These are phyloP conservation scores for Coregonus sp. DNA, from an alignment of 2,797 vertebrate species.

Conservation along the genomic window DNA sequence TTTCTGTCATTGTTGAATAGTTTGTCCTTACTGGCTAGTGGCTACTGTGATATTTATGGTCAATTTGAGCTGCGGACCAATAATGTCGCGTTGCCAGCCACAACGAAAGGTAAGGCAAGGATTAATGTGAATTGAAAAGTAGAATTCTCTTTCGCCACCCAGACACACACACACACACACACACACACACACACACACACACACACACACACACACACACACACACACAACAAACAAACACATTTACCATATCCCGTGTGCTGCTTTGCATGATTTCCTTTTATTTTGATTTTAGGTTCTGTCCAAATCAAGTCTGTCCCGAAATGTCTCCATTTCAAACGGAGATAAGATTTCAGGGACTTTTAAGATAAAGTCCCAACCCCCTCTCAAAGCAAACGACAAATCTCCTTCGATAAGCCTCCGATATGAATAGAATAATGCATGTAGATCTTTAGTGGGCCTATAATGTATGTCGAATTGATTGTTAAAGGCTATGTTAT, in stretches of 20 bases:
- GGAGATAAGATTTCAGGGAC: not conserved
- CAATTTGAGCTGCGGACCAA: too few species aligned
- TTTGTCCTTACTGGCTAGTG: too few species aligned
- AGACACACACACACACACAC: constrained; percentile 23
- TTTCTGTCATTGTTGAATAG: too few species aligned
- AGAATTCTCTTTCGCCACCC: constrained; percentile 22
- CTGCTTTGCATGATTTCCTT: not conserved
- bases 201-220: too few species aligned
- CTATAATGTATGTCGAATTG: not conserved
- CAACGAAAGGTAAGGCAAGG: too few species aligned
- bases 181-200: not conserved
- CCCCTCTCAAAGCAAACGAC: not conserved
- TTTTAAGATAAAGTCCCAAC: not conserved
- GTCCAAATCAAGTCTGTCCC: not conserved
- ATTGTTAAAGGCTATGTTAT: constrained; percentile 8
- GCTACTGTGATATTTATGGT: too few species aligned
- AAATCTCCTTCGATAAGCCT: not conserved
- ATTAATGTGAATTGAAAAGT: too few species aligned
- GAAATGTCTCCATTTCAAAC: not conserved
- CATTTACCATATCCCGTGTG: too few species aligned
- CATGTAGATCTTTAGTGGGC: not conserved
- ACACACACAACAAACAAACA: too few species aligned
- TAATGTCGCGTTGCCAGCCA: too few species aligned
- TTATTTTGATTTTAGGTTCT: constrained; percentile 4
- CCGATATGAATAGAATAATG: not conserved